Conservation (phyloP, 2,888 invertebrate species). For the Rhimphoctona megacephalus region DNA sequence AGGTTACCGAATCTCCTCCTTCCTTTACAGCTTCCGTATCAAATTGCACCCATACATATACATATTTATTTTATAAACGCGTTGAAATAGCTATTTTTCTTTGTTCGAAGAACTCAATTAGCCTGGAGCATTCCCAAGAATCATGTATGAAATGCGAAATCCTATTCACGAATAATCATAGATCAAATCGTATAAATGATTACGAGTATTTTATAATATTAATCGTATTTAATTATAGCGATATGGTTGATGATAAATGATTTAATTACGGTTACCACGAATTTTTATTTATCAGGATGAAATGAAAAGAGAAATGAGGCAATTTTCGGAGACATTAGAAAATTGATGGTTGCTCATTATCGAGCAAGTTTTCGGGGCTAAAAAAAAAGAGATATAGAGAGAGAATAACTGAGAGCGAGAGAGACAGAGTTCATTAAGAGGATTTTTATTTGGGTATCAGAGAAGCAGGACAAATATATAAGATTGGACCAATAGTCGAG, state of each 20-base stretch:
- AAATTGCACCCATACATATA: not conserved
- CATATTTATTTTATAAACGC: not conserved
- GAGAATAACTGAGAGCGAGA: not conserved
- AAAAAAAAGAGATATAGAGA: not conserved
- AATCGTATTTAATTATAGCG: not conserved
- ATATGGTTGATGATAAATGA: not conserved
- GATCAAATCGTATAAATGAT: not conserved
- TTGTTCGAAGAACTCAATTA: not conserved
- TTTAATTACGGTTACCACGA: no score
- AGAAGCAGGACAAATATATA: constrained; percentile 25
- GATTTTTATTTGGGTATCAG: constrained; percentile 8
- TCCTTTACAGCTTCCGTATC: not conserved
- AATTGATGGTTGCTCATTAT: not conserved
- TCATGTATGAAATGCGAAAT: not conserved
- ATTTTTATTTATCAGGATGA: no score
- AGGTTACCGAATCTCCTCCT: not conserved
- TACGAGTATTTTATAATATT: not conserved
- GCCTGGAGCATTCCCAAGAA: not conserved
- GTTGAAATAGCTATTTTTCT: not conserved
- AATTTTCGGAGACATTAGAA: not conserved
- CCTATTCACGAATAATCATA: not conserved
- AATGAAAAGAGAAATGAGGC: no score
- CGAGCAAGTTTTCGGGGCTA: not conserved
- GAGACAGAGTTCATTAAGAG: constrained; percentile 27
- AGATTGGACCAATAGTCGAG: constrained; percentile 12